Percentiles rank a stretch among this genome's conserved stretches.
Conservation (phyloP, 2,888 invertebrate genomes). For the Dorcus parallelipipedus region DNA sequence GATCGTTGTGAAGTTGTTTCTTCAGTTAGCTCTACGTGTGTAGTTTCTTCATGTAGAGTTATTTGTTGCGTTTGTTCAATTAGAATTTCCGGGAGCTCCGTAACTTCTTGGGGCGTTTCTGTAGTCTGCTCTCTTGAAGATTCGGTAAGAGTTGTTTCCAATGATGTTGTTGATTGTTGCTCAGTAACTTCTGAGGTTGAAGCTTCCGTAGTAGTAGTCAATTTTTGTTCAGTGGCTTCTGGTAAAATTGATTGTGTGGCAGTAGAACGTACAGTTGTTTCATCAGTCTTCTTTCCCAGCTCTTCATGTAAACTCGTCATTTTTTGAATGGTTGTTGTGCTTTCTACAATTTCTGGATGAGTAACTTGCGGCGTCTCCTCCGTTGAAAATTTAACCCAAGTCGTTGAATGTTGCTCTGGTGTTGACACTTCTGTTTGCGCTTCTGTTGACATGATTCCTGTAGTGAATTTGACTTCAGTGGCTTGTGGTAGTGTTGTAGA, state of each 20-base stretch:
- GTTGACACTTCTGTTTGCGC: not conserved
- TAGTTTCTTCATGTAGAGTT: too few relatives aligned
- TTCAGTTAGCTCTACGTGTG: too few relatives aligned
- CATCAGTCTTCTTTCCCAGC: too few relatives aligned
- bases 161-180: not conserved
- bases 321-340: not conserved
- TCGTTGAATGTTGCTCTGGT: not conserved
- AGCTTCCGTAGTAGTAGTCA: not conserved
- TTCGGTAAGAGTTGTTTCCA: not conserved
- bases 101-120: not conserved
- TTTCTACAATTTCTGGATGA: too few relatives aligned
- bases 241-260: too few relatives aligned
- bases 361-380: not conserved
- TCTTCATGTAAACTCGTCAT: not conserved
- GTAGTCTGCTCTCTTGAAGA: not conserved
- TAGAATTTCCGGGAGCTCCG: not conserved
- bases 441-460: not conserved
- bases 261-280: too few relatives aligned
- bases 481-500: too few relatives aligned
- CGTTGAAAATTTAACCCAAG: not conserved
- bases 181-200: not conserved
- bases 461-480: not conserved
- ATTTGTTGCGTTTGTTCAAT: not conserved
- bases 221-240: too few relatives aligned
- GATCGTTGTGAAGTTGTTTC: too few relatives aligned